Percentiles rank a stretch among this genome's conserved stretches.
phyloP scores from a whole-genome alignment of 2,797 vertebrate genomes.

The Chelon auratus region DNA sequence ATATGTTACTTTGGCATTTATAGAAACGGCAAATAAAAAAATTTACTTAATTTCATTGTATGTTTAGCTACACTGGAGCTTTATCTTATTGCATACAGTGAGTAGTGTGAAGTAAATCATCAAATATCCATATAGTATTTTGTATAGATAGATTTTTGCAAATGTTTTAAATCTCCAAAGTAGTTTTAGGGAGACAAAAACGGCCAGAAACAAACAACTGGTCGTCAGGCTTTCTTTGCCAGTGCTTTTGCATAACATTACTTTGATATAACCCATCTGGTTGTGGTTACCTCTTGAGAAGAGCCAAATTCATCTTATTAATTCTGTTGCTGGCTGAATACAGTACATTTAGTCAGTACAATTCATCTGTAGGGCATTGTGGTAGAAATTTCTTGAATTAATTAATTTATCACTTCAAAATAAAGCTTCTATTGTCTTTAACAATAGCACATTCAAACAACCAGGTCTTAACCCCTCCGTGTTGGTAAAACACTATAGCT shows the following conservation, averaged over 20 bases:
- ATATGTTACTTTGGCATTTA: background rate
- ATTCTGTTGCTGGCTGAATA: conserved; percentile 22
- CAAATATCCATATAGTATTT: background rate
- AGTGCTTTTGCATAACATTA: conserved; percentile 43
- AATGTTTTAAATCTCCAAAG: background rate
- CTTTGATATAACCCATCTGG: conserved; percentile 69
- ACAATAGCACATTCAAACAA: conserved; percentile 27
- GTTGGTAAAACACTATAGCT: conserved; percentile 9
- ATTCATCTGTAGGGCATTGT: conserved; percentile 35
- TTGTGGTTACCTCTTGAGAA: conserved; percentile 61
- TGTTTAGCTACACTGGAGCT: background rate
- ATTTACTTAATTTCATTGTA: background rate
- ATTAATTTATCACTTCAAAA: conserved; percentile 17
- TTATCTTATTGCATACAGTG: background rate
- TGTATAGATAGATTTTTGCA: background rate
- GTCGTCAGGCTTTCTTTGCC: conserved; percentile 21
- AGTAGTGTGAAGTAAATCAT: background rate
- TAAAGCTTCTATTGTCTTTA: conserved; percentile 39
- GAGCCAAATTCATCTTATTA: conserved; percentile 44
- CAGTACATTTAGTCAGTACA: background rate
- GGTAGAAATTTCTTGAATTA: conserved; percentile 6
- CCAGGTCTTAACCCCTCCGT: conserved; percentile 10
- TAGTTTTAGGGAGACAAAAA: background rate
- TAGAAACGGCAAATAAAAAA: background rate
- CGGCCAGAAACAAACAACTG: background rate